Evolutionary conservation across 2,797 vertebrate species (phyloP).

Genomic region (Hoplostethus atlanticus): DNA sequence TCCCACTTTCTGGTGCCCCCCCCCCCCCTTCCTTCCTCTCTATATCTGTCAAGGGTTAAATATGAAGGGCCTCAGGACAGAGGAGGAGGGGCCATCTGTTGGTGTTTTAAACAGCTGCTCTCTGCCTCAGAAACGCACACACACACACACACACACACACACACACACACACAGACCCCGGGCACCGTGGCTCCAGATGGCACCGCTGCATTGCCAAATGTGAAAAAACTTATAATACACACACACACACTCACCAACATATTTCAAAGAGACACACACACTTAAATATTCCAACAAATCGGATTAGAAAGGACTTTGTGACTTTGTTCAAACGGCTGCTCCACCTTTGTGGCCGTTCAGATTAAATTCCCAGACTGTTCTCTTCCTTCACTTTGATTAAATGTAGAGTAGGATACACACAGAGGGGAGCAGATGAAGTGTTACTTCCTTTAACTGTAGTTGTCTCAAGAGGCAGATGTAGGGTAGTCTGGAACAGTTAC

Average conservation of each 20-base stretch:
- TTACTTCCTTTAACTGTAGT: conserved; percentile 1
- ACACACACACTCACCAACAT: conserved; percentile 1
- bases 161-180: conserved; percentile 19
- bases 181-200: conserved; percentile 53
- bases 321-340: conserved; percentile 15
- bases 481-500: not conserved
- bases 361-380: conserved; percentile 30
- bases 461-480: not conserved
- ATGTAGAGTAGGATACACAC: conserved; percentile 19
- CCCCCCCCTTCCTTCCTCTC: not conserved
- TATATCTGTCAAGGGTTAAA: conserved; percentile 27
- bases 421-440: conserved; percentile 7
- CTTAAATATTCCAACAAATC: conserved; percentile 16
- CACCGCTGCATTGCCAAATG: conserved; percentile 39
- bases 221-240: conserved; percentile 28
- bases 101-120: conserved; percentile 52
- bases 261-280: not conserved
- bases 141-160: conserved; percentile 16
- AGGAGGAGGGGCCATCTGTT: conserved; percentile 55
- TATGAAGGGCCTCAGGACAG: conserved; percentile 30
- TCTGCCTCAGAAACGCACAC: not conserved
- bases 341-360: conserved; percentile 38
- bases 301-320: conserved; percentile 34
- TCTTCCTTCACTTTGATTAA: conserved; percentile 50
- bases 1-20: not conserved